Percentiles rank a stretch among this genome's conserved stretches.
These are phyloP conservation scores for Parazoanthus atlanticus DNA, from an alignment of 92 coral and sea anemone genomes.

Conservation along the genomic window DNA sequence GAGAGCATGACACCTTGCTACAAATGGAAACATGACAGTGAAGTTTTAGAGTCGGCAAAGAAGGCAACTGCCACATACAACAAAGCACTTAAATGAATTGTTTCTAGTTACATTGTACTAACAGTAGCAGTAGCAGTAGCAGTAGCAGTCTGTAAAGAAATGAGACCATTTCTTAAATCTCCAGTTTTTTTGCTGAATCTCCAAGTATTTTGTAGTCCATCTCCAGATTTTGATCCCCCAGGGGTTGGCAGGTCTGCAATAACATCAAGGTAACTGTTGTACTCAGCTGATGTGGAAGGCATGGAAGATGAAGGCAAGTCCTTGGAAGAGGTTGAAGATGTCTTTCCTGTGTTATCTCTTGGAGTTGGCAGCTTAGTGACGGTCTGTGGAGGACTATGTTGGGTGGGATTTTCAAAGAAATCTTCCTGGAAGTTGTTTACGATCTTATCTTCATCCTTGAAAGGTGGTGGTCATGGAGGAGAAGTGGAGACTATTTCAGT, in stretches of 20 bases:
- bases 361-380: constrained; percentile 26
- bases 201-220: too few species aligned
- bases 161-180: too few species aligned
- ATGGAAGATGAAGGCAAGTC: constrained; percentile 32
- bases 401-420: constrained; percentile 24
- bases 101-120: too few species aligned
- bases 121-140: too few species aligned
- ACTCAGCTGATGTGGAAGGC: constrained; percentile 30
- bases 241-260: too few species aligned
- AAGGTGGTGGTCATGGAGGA: too few species aligned
- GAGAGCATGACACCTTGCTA: constrained; percentile 34
- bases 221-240: too few species aligned
- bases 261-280: constrained; percentile 35
- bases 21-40: constrained; percentile 33
- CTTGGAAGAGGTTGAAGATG: constrained; percentile 31
- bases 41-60: constrained; percentile 37
- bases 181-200: too few species aligned
- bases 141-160: too few species aligned
- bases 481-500: neutral
- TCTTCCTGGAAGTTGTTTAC: constrained; percentile 20
- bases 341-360: constrained; percentile 16
- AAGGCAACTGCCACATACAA: constrained; percentile 27
- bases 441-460: too few species aligned
- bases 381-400: constrained; percentile 12
- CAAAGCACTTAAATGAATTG: too few species aligned